These are phyloP conservation scores for Spea bombifrons DNA, from an alignment of 2,113 vertebrate genomes.

Conservation along the genomic window DNA sequence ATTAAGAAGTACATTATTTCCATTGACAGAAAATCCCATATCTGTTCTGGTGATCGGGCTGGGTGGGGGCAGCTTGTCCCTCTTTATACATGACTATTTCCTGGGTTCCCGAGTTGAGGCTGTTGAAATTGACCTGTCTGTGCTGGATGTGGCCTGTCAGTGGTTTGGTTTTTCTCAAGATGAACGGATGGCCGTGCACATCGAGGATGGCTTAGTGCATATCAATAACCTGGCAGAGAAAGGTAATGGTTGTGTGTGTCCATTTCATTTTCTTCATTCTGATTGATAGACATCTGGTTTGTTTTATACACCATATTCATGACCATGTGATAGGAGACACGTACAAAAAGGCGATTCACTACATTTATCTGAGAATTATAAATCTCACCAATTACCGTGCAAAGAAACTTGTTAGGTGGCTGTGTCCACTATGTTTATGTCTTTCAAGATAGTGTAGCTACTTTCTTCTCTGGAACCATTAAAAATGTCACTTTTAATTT, in stretches of 20 bases:
- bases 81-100: constrained; percentile 89
- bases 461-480: too few species aligned
- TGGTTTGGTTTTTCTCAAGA: constrained; percentile 86
- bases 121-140: constrained; percentile 84
- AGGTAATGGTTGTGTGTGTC: constrained; percentile 61
- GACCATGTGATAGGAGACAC: too few species aligned
- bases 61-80: constrained; percentile 87
- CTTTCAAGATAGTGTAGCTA: too few species aligned
- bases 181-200: constrained; percentile 74
- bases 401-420: too few species aligned
- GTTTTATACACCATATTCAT: too few species aligned
- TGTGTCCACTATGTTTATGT: too few species aligned
- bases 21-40: constrained; percentile 65
- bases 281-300: too few species aligned
- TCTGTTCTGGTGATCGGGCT: constrained; percentile 85
- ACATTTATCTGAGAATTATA: too few species aligned
- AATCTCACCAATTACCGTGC: too few species aligned
- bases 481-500: too few species aligned
- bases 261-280: too few species aligned
- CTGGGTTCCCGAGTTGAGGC: constrained; percentile 67
- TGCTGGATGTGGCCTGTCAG: constrained; percentile 79
- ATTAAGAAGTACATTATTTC: neutral
- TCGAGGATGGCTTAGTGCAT: constrained; percentile 82
- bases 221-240: constrained; percentile 70
- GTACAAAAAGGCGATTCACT: too few species aligned